A percentile compares a stretch with the other conserved stretches of the same genome.
phyloP scores from a whole-genome alignment of 2,113 vertebrate species.

The Echinops telfairi region DNA sequence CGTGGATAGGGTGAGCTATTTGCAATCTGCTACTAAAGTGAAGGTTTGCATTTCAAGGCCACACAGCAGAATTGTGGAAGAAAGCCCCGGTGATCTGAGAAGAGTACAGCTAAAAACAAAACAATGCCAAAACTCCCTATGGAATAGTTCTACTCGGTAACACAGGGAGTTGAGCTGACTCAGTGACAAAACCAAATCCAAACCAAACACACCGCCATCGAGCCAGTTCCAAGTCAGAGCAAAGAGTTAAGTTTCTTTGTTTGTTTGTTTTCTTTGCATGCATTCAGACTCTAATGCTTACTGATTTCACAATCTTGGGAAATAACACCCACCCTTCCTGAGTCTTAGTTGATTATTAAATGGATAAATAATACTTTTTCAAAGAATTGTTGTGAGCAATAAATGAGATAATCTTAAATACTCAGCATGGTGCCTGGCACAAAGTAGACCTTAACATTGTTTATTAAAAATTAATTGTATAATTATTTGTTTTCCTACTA shows the following conservation, averaged over 20 bases:
- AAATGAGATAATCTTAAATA: neutral
- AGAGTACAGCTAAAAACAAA: too few relatives aligned
- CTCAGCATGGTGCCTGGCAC: neutral
- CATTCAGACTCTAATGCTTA: neutral
- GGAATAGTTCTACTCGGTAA: neutral
- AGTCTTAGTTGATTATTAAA: neutral
- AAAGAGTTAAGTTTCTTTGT: neutral
- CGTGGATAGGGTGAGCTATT: neutral
- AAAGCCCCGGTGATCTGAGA: neutral
- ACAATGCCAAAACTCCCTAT: neutral
- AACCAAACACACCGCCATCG: too few relatives aligned
- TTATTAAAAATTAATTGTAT: slow-evolving; percentile 7
- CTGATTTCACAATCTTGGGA: neutral
- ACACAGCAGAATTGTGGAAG: neutral
- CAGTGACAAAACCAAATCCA: too few relatives aligned
- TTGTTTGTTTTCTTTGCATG: too few relatives aligned
- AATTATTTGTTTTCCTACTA: neutral
- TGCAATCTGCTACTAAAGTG: neutral
- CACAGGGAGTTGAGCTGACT: neutral
- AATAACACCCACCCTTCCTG: neutral
- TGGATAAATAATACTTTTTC: slow-evolving; percentile 20
- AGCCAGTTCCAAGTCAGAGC: too few relatives aligned
- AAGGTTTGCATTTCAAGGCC: neutral
- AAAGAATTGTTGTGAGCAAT: neutral
- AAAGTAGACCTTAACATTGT: slow-evolving; percentile 13